Evolutionary conservation across 1,140 invertebrate species (phyloP), one percentile per base, ranked within the genome.

Genomic region (Drosophila sucinea): DNA sequence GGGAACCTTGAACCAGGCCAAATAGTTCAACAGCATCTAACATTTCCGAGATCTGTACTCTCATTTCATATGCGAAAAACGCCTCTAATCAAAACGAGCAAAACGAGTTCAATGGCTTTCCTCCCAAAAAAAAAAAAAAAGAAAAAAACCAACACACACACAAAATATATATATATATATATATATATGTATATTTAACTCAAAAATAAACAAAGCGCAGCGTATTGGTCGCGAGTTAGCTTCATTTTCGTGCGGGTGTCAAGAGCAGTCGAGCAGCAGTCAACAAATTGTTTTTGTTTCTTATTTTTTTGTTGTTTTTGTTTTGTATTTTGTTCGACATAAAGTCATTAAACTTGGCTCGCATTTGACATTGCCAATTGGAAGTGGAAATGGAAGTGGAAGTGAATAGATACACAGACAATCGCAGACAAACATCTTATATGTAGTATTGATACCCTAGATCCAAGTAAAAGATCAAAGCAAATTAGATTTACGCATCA

Each of bases 351-450:
- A 77, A 77, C 74, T 77, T 77, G 74, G 74, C 73, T 77, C 60
- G 74, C 74, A 77, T 77, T 77, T 77, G 74, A 77, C 74, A 77
- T 77, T 77, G 74, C 74, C 74, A 77, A 77, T 77, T 65, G 67
- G 60, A 60, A 40, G 67, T 51, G 54, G 73, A 67, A 67, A 70
- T 56, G 55, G 40, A 51, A 29, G 57, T 73, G 67, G 54, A 64
- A 67, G 60, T 54, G 38, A 72, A 73, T 63, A 41, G 55, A 10
- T 38, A 35, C 10, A 29, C 27, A 51, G 44, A 11, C 44, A 51
- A n/a, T 1, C 27, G 44, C 44, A 8, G 23, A 27, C 44, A 51
- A 51, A 47, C 25, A n/a, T 17, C 44, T 17, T 51, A 17, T 17
- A 17, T 17, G 17, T 17, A 17, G 17, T 17, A 27, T n/a, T 51